Percentiles rank a stretch among this genome's conserved stretches.
Conservation (phyloP, 1,140 invertebrate genomes). For the Dendroctonus ponderosae region DNA sequence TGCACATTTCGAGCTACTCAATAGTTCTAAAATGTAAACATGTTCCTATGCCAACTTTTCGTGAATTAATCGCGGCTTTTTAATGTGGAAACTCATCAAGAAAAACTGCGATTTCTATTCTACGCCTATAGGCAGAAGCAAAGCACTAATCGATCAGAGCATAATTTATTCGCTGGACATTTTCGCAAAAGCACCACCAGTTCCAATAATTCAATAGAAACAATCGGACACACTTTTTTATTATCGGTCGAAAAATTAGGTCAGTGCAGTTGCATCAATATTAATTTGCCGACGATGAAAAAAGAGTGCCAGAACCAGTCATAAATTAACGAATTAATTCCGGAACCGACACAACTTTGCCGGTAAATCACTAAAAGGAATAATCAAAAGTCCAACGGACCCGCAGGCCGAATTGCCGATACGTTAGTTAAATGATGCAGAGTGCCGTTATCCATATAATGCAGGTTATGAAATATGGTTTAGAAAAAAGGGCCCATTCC, state of each 20-base stretch:
- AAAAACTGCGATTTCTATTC: no score
- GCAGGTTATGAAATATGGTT: constrained; percentile 11
- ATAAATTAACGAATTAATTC: constrained; percentile 28
- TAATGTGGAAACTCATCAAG: no score
- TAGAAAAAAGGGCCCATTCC: constrained; percentile 17
- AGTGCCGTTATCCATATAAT: constrained; percentile 7
- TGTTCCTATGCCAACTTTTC: no score
- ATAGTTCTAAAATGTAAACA: no score
- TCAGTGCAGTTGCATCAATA: constrained; percentile 9
- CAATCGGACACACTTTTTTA: neutral
- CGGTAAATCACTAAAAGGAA: constrained; percentile 23
- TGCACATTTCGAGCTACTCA: no score
- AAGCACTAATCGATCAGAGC: no score
- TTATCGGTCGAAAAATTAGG: neutral
- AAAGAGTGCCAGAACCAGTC: constrained; percentile 1
- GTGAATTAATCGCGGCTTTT: no score
- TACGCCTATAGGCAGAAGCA: no score
- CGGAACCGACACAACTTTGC: constrained; percentile 25
- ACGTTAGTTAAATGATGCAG: constrained; percentile 16
- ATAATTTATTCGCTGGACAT: no score
- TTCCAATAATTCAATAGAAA: neutral
- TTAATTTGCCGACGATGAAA: constrained; percentile 13
- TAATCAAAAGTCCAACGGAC: constrained; percentile 16
- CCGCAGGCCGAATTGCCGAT: constrained; percentile 10
- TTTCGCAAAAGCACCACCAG: no score